Conservation (phyloP, 2,888 invertebrate genomes). For the Mimas tiliae region DNA sequence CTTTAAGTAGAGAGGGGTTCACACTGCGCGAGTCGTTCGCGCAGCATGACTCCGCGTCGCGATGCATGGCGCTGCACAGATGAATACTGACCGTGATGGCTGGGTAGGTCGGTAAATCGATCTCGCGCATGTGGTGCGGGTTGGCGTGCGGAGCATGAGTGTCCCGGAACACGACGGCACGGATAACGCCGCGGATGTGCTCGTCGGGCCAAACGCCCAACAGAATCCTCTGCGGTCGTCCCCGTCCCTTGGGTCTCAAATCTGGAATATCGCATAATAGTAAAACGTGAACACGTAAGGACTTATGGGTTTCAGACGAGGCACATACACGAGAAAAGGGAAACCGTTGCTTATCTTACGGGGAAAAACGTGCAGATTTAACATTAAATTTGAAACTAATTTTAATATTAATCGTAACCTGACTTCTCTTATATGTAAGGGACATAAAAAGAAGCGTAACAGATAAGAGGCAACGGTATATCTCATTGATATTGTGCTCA, state of each 20-base stretch:
- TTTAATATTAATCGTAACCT: not conserved
- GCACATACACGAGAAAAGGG: conserved; percentile 30
- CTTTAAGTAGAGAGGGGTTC: conserved; percentile 18
- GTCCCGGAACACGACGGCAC: conserved; percentile 96
- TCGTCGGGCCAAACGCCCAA: conserved; percentile 97
- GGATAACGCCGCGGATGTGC: conserved; percentile 95
- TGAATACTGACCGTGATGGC: conserved; percentile 80
- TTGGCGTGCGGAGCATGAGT: conserved; percentile 88
- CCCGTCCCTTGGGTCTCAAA: conserved; percentile 95
- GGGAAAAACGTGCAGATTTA: not conserved
- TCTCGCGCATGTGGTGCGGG: conserved; percentile 91
- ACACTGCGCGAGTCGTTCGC: conserved; percentile 21
- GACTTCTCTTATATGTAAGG: not conserved
- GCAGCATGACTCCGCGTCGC: conserved; percentile 5
- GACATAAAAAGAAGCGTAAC: not conserved
- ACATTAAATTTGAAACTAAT: not conserved
- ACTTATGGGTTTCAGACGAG: conserved; percentile 35
- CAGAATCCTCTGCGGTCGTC: conserved; percentile 95
- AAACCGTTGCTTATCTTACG: not conserved
- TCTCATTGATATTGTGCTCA: not conserved
- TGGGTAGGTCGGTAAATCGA: conserved; percentile 78
- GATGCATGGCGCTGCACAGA: conserved; percentile 23
- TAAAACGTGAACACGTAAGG: conserved; percentile 78
- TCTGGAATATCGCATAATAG: conserved; percentile 86
- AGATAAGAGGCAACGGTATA: not conserved